Conservation (phyloP, 2,888 invertebrate species). For the Norana najaformis region DNA sequence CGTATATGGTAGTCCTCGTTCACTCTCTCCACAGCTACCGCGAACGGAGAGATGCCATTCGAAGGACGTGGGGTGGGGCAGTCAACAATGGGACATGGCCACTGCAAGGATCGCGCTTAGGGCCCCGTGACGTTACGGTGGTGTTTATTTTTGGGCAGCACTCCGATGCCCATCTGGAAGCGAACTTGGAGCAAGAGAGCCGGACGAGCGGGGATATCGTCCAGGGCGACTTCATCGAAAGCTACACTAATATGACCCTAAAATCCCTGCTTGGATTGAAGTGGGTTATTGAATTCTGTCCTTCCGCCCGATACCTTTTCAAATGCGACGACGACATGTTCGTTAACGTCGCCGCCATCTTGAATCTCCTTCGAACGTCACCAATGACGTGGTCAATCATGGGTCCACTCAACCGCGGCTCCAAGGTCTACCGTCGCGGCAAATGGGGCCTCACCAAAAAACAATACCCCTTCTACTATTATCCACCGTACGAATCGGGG, state of each 20-base stretch:
- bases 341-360: constrained; percentile 42
- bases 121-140: constrained; percentile 31
- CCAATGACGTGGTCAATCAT: constrained; percentile 39
- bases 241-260: constrained; percentile 46
- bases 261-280: constrained; percentile 46
- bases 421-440: constrained; percentile 38
- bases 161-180: constrained; percentile 33
- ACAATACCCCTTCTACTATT: constrained; percentile 42
- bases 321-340: constrained; percentile 48
- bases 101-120: neutral
- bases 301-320: constrained; percentile 39
- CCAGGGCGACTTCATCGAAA: constrained; percentile 43
- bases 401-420: constrained; percentile 43
- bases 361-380: constrained; percentile 29
- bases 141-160: constrained; percentile 43
- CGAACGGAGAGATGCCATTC: constrained; percentile 48
- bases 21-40: constrained; percentile 70
- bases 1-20: constrained; percentile 42
- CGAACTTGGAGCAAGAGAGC: constrained; percentile 35
- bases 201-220: constrained; percentile 40
- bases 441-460: constrained; percentile 41
- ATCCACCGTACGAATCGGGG: constrained; percentile 45
- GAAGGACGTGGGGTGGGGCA: constrained; percentile 52
- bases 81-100: constrained; percentile 38
- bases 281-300: constrained; percentile 41